A percentile compares a stretch with the other conserved stretches of the same genome.
Conservation (phyloP, 1,140 invertebrate species). For the Cyrtorhinus lividipennis region DNA sequence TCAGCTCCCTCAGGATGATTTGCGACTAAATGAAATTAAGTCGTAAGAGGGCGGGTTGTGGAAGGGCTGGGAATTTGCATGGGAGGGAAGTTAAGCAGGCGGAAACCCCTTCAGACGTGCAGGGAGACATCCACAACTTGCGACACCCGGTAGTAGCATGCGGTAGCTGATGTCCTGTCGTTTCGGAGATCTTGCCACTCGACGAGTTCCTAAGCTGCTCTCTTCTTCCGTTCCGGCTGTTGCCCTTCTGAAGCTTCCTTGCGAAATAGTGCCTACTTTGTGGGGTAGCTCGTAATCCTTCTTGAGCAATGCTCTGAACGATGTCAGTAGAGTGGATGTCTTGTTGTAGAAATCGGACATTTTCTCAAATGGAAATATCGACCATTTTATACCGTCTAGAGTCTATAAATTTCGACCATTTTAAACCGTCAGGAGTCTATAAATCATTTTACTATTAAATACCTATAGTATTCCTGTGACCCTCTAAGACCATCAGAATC, state of each 20-base stretch:
- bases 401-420: too few species aligned
- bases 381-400: too few species aligned
- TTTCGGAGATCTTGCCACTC: neutral
- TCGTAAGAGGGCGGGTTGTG: too few species aligned
- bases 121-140: neutral
- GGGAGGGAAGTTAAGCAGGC: neutral
- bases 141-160: neutral
- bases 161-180: neutral
- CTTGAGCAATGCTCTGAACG: too few species aligned
- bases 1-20: neutral
- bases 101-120: neutral
- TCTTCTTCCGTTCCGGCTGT: neutral
- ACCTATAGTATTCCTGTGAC: too few species aligned
- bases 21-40: neutral
- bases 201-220: neutral
- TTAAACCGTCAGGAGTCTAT: too few species aligned
- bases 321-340: too few species aligned
- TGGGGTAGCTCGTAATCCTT: neutral
- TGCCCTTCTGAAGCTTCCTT: neutral
- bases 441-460: too few species aligned
- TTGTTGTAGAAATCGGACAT: too few species aligned
- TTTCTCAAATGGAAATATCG: too few species aligned
- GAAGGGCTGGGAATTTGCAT: neutral
- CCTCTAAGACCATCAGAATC: too few species aligned
- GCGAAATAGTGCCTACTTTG: neutral